Base-by-base conservation (phyloP, 2,888 invertebrate genomes). In the Vandiemenella viatica region DNA sequence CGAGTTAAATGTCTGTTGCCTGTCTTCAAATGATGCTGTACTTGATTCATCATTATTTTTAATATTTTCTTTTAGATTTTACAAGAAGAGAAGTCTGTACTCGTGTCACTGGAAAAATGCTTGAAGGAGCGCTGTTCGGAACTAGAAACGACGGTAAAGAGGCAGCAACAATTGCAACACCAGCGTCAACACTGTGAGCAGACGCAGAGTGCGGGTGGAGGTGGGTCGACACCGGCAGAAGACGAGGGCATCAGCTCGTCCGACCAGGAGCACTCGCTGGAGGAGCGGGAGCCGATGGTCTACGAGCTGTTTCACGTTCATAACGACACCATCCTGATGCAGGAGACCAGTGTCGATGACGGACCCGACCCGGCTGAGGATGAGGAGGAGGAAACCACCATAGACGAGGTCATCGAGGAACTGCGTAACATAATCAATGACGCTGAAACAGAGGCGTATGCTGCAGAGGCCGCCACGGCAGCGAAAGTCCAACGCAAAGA, bases 171-270 rank as follows among this genome's bases (percentile, higher is more conserved):
- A n/a, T 13, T 2, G 3, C 32, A 10, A n/a, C 10, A 32, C 13
- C 10, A 13, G n/a, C 10, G n/a, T 10, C 32, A 32, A n/a, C n/a
- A n/a, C n/a, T n/a, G n/a, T n/a, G n/a, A n/a, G n/a, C n/a, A n/a
- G n/a, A n/a, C n/a, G n/a, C 13, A 32, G n/a, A 46, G 72, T 56
- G 64, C 66, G 5, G 13, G 38, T 17, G 38, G 44, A 26, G 46
- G 45, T 5, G 51, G 50, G 15, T 46, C 49, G 18, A 46, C 49
- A 17, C 84, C 86, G 55, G 83, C 83, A 37, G 87, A 88, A 67
- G 88, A 88, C 61, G 88, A 88, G 71, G 88, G 88, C 5, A 89
- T 89, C 56, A 87, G 86, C 60, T 87, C 87, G 7, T 87, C 87
- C 0, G 88, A 88, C 46, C 62, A 62, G 50, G 62, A 62, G 37